A percentile compares a stretch with the other conserved stretches of the same genome.
phyloP scores from a whole-genome alignment of 2,888 invertebrate genomes.

The Elaeidobius kamerunicus region DNA sequence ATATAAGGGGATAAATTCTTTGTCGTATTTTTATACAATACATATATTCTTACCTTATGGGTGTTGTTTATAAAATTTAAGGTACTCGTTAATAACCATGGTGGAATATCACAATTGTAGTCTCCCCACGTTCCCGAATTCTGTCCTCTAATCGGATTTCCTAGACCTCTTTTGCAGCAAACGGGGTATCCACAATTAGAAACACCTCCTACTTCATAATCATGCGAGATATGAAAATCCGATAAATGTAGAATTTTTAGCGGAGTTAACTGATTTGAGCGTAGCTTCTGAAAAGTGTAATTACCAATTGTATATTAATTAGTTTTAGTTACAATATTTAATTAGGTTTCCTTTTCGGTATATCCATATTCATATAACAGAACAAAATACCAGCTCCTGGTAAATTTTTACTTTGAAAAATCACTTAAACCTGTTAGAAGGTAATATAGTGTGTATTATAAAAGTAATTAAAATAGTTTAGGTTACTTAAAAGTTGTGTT shows the following conservation, averaged over 20 bases:
- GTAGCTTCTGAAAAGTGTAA: too few species aligned
- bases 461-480: too few species aligned
- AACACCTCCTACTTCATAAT: slow-evolving; percentile 64
- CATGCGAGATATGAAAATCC: slow-evolving; percentile 76
- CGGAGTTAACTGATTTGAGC: slow-evolving; percentile 20
- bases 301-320: too few species aligned
- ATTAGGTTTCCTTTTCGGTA: too few species aligned
- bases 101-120: slow-evolving; percentile 71
- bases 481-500: too few species aligned
- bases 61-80: slow-evolving; percentile 52
- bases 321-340: too few species aligned
- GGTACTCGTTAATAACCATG: slow-evolving; percentile 62
- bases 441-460: too few species aligned
- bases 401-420: too few species aligned
- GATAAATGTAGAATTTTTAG: slow-evolving; percentile 62
- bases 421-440: too few species aligned
- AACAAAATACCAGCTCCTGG: too few species aligned
- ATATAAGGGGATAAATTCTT: too few species aligned
- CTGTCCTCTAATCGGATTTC: slow-evolving; percentile 42
- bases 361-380: too few species aligned
- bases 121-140: slow-evolving; percentile 79
- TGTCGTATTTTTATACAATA: not conserved
- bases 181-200: slow-evolving; percentile 72
- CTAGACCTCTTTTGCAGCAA: slow-evolving; percentile 68
- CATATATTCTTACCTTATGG: slow-evolving; percentile 31